These are phyloP conservation scores for Mus pahari DNA, from an alignment of 2,113 vertebrate genomes.

Conservation along the genomic window DNA sequence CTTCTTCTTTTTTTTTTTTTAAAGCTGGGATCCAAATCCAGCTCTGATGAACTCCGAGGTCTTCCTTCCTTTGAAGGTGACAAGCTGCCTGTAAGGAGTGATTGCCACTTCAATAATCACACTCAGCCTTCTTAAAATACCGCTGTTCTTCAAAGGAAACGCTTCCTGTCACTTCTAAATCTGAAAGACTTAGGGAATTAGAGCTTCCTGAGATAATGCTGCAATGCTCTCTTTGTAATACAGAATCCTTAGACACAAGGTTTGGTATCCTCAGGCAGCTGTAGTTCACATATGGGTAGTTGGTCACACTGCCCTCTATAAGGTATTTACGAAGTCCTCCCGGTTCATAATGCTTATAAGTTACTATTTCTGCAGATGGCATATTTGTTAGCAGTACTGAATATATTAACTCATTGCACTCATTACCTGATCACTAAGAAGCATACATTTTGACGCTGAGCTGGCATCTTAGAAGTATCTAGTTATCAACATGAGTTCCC, in stretches of 20 bases:
- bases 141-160: constrained; percentile 70
- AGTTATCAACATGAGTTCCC: constrained; percentile 67
- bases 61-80: constrained; percentile 46
- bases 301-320: background rate
- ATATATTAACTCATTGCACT: constrained; percentile 24
- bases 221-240: background rate
- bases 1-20: background rate
- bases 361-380: background rate
- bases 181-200: constrained; percentile 63
- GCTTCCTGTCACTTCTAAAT: constrained; percentile 70
- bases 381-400: background rate
- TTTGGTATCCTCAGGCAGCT: background rate
- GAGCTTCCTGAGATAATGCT: background rate
- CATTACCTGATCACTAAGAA: constrained; percentile 19
- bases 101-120: constrained; percentile 69
- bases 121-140: constrained; percentile 77
- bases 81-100: constrained; percentile 67
- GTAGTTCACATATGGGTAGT: background rate
- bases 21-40: constrained; percentile 10
- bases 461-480: constrained; percentile 61
- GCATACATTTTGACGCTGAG: constrained; percentile 22
- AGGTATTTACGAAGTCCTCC: background rate
- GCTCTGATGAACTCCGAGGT: constrained; percentile 21
- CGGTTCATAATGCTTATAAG: background rate
- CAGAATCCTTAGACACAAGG: background rate